These are phyloP conservation scores for Papilio gigon DNA, from an alignment of 2,888 invertebrate genomes.

Conservation along the genomic window DNA sequence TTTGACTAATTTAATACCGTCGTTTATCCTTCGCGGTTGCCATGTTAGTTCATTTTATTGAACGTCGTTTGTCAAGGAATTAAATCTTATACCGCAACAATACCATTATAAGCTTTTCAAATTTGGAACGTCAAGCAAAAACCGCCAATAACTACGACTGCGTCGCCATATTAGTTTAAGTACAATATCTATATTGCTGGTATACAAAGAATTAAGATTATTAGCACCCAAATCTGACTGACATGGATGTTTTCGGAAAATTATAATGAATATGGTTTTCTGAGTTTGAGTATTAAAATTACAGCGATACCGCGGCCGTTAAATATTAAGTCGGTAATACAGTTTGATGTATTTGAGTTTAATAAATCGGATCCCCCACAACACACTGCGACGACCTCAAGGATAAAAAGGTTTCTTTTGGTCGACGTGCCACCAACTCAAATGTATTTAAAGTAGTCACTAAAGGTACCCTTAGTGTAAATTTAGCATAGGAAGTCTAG, in stretches of 20 bases:
- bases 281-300: slow-evolving; percentile 33
- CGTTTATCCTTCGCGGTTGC: slow-evolving; percentile 30
- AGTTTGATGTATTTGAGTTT: slow-evolving; percentile 8
- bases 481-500: too few relatives aligned
- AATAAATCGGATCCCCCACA: background rate
- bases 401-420: background rate
- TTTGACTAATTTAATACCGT: slow-evolving; percentile 48
- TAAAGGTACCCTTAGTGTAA: too few relatives aligned
- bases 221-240: slow-evolving; percentile 13
- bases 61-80: slow-evolving; percentile 57
- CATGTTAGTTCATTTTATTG: slow-evolving; percentile 38
- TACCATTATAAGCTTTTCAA: slow-evolving; percentile 50
- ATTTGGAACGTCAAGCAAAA: slow-evolving; percentile 22
- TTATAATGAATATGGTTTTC: slow-evolving; percentile 11
- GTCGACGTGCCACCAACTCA: background rate
- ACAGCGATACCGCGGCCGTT: slow-evolving; percentile 19
- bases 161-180: background rate
- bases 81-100: slow-evolving; percentile 53
- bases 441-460: too few relatives aligned
- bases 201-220: slow-evolving; percentile 31
- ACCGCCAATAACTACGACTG: background rate
- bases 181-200: slow-evolving; percentile 27
- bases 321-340: slow-evolving; percentile 22
- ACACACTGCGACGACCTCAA: background rate
- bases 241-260: slow-evolving; percentile 19